phyloP scores from a whole-genome alignment of 2,888 invertebrate genomes.

The Orchesellides sinensis region DNA sequence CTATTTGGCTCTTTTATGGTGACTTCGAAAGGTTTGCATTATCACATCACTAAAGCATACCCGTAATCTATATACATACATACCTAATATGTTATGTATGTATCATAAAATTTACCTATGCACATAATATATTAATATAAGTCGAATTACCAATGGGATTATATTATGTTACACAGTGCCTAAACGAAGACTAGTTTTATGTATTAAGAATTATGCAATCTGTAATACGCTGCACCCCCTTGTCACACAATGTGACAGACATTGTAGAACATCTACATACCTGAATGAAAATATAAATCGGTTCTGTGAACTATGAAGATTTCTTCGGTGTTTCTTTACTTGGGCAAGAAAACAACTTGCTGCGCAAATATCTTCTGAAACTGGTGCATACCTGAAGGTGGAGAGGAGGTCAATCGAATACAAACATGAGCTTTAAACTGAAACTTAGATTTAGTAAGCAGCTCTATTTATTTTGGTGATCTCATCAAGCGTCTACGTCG shows the following conservation, averaged over 20 bases:
- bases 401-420: neutral
- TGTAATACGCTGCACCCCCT: slow-evolving; percentile 30
- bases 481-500: neutral
- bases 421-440: no score
- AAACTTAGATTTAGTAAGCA: no score
- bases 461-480: neutral
- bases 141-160: no score
- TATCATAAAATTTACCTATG: neutral
- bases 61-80: neutral
- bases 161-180: neutral
- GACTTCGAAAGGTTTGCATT: slow-evolving; percentile 32
- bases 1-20: slow-evolving; percentile 40
- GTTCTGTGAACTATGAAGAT: slow-evolving; percentile 11
- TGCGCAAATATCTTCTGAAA: no score
- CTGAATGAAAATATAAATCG: slow-evolving; percentile 19
- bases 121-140: no score
- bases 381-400: neutral
- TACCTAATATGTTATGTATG: neutral
- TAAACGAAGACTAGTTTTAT: slow-evolving; percentile 4
- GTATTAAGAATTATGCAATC: slow-evolving; percentile 20
- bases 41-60: neutral
- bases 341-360: neutral
- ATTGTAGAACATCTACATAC: slow-evolving; percentile 1
- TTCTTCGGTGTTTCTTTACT: neutral
- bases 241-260: slow-evolving; percentile 44